phyloP scores from a whole-genome alignment of 2,113 vertebrate genomes.

The Misgurnus mizolepis region DNA sequence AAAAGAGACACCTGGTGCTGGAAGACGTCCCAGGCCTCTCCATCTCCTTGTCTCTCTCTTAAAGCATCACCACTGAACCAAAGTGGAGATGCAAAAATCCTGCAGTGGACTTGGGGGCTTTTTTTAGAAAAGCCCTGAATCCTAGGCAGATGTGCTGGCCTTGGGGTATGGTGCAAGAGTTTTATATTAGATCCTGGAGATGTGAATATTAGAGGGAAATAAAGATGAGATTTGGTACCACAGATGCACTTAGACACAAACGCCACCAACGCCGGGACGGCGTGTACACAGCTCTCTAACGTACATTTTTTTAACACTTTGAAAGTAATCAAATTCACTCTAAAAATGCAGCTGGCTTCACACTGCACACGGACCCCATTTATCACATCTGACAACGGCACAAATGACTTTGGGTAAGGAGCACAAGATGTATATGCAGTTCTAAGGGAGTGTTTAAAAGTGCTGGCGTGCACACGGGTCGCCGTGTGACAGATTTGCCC shows the following conservation, averaged over 20 bases:
- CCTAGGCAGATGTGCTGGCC: conserved; percentile 40
- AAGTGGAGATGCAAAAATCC: not conserved
- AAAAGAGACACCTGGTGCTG: conserved; percentile 13
- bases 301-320: conserved; percentile 52
- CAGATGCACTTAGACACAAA: conserved; percentile 44
- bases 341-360: conserved; percentile 63
- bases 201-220: conserved; percentile 52
- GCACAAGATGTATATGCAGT: conserved; percentile 64
- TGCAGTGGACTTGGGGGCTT: conserved; percentile 8
- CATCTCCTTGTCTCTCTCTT: not conserved
- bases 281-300: conserved; percentile 52
- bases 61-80: not conserved
- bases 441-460: conserved; percentile 42
- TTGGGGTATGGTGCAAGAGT: conserved; percentile 16
- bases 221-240: conserved; percentile 51
- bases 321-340: conserved; percentile 61
- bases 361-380: conserved; percentile 64
- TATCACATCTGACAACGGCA: conserved; percentile 70
- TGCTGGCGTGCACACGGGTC: conserved; percentile 17
- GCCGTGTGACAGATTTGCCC: conserved; percentile 30
- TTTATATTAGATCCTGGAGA: conserved; percentile 29
- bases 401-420: conserved; percentile 72
- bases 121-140: conserved; percentile 45
- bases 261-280: conserved; percentile 59
- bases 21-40: not conserved